These are phyloP conservation scores for Acropternis orthonyx DNA, from an alignment of 2,797 vertebrate genomes.

Conservation along the genomic window DNA sequence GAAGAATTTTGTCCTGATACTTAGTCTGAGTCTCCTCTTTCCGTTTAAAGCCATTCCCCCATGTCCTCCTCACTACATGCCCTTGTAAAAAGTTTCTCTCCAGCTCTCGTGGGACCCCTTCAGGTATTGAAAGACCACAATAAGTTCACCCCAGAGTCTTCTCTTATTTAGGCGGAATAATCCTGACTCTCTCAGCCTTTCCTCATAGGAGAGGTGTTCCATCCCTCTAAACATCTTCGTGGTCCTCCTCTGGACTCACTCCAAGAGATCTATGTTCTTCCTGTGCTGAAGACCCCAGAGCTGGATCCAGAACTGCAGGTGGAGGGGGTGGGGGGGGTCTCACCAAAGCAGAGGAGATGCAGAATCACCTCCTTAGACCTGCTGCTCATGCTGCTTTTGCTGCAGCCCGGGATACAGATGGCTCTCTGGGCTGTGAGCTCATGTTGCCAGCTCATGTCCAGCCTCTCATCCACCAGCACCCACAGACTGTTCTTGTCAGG, in stretches of 20 bases:
- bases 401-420: not conserved
- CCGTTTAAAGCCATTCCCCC: not conserved
- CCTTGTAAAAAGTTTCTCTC: not conserved
- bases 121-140: not conserved
- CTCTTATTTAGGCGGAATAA: not conserved
- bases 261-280: not conserved
- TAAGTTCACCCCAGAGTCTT: not conserved
- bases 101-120: not conserved
- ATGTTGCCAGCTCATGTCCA: not conserved
- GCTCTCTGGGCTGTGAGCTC: not conserved
- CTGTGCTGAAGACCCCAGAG: not conserved
- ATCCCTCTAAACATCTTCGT: not conserved
- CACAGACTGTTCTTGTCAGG: not conserved
- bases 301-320: not conserved
- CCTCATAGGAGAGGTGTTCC: not conserved
- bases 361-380: not conserved
- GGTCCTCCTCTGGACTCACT: rapidly evolving
- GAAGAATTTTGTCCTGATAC: not conserved
- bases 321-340: not conserved
- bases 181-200: not conserved
- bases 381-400: not conserved
- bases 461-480: not conserved
- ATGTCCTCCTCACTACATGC: not conserved
- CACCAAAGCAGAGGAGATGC: not conserved
- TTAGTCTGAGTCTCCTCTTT: not conserved